Base-by-base conservation (phyloP, 2,888 invertebrate species). In the Operophtera brumata region DNA sequence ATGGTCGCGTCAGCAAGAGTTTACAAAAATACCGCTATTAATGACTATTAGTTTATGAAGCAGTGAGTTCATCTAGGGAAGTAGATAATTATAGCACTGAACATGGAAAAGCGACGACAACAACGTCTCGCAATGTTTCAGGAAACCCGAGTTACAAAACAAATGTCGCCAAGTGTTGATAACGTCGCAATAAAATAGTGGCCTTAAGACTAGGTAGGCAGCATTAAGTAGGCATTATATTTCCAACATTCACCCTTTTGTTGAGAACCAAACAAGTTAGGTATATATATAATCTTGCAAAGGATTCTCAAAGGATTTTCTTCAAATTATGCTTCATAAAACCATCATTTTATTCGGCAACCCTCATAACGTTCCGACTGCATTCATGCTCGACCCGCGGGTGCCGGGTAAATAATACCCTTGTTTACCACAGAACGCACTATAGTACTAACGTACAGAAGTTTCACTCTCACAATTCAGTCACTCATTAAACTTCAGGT, bases 1-100 rank as follows among this genome's bases (percentile, higher is more conserved):
- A 78, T 76, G 73, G 69, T 64, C 58, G 54, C 62, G 69, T 64
- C 58, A 48, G 56, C 62, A 62, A 59, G 69, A 69, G 65, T 65
- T 61, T 63, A 52, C 62, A 67, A 70, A 73, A 72, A 70, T 73
- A 71, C 68, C 39, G 56, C 32, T 37, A 43, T 25, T 42, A 32
- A 47, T 52, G 46, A 47, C 52, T 51, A n/a, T n/a, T n/a, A 28
- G 40, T 51, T 51, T 51, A 51, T 51, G 40, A 14, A 41, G 32
- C 13, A 37, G 30, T 42, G 11, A 11, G 12, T 11, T 32, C n/a
- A n/a, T n/a, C n/a, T 14, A 30, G 20, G 20, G 4, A 20, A 20
- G 4, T 4, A 20, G 20, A 4, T 20, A 20, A 20, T 20, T 20
- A 4, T 20, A 20, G 20, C 20, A 20, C 20, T 20, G 20, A 20